Percentiles rank a stretch among this genome's conserved stretches.
These are phyloP conservation scores for Dreissena rostriformis DNA, from an alignment of 1,140 invertebrate species.

Conservation along the genomic window DNA sequence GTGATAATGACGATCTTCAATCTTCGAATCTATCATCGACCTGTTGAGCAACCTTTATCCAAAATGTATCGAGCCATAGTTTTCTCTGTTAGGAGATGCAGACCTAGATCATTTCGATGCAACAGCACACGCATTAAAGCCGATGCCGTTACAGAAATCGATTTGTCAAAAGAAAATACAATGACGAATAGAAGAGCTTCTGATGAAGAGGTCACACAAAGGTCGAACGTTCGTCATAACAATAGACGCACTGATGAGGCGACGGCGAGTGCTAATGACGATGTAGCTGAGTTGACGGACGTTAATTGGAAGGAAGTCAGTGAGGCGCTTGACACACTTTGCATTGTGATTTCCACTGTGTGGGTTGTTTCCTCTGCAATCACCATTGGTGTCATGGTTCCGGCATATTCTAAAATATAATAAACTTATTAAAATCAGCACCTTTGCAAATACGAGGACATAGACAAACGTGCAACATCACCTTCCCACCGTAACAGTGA, in stretches of 20 bases:
- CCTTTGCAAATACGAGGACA: too few relatives aligned
- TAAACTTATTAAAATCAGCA: too few relatives aligned
- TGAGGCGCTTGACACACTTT: conserved; percentile 14
- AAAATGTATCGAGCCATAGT: not conserved
- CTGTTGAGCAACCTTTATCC: not conserved
- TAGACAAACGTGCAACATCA: too few relatives aligned
- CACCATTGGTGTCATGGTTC: conserved; percentile 11
- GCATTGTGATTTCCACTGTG: not conserved
- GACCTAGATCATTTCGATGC: not conserved
- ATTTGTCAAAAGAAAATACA: too few relatives aligned
- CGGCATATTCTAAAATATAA: not conserved
- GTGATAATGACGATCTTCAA: conserved; percentile 44
- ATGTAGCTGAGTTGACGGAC: not conserved
- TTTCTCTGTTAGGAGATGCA: conserved; percentile 6
- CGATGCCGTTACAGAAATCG: not conserved
- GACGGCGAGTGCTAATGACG: not conserved
- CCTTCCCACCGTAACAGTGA: too few relatives aligned
- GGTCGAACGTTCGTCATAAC: not conserved
- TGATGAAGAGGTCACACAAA: conserved; percentile 2
- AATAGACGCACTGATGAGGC: not conserved
- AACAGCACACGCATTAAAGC: conserved; percentile 4
- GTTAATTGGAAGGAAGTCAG: conserved; percentile 41
- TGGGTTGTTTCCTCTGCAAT: conserved; percentile 14
- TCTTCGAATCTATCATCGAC: conserved; percentile 38
- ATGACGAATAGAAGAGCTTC: too few relatives aligned